Conservation (phyloP, 2,888 invertebrate species). For the Hecatera dysodea region DNA sequence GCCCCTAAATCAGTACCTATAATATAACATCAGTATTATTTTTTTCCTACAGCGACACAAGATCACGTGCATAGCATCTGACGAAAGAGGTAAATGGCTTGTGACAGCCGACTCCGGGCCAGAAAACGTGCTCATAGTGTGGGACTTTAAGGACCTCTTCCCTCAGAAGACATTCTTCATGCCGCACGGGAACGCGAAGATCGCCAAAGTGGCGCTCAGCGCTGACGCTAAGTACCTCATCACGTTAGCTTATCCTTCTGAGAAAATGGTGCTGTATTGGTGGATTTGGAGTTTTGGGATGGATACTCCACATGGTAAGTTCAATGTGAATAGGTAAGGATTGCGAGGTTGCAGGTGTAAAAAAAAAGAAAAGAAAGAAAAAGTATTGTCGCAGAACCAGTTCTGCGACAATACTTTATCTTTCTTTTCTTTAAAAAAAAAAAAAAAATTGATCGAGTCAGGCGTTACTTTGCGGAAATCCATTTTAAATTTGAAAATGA, state of each 20-base stretch:
- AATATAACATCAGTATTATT: not conserved
- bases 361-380: too few relatives aligned
- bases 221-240: slow-evolving; percentile 91
- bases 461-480: too few relatives aligned
- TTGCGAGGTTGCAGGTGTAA: not conserved
- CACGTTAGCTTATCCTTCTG: slow-evolving; percentile 87
- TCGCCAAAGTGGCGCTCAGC: slow-evolving; percentile 88
- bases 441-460: too few relatives aligned
- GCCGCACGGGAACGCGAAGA: slow-evolving; percentile 84
- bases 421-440: too few relatives aligned
- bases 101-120: slow-evolving; percentile 91
- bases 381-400: too few relatives aligned
- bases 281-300: slow-evolving; percentile 92
- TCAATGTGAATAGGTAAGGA: not conserved
- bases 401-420: too few relatives aligned
- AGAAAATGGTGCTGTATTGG: slow-evolving; percentile 83
- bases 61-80: slow-evolving; percentile 87
- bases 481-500: too few relatives aligned
- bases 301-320: slow-evolving; percentile 89
- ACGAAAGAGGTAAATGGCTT: slow-evolving; percentile 90
- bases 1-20: not conserved
- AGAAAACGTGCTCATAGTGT: slow-evolving; percentile 91
- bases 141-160: slow-evolving; percentile 88
- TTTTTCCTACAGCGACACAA: slow-evolving; percentile 84
- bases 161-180: slow-evolving; percentile 90